These are phyloP conservation scores for Syndactyla subalaris DNA, from an alignment of 2,797 vertebrate species.

Conservation along the genomic window DNA sequence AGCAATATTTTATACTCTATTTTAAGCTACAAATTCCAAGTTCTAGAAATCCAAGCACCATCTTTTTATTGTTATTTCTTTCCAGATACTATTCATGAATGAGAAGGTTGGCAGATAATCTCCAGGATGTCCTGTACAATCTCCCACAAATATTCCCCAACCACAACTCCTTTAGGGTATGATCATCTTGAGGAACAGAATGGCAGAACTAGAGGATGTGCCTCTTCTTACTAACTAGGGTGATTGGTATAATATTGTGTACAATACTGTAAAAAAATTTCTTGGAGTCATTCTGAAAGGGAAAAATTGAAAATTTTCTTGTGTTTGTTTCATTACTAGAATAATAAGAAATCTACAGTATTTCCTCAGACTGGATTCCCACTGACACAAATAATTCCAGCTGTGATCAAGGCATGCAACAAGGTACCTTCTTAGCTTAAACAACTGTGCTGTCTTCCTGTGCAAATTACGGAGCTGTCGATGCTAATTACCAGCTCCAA, in stretches of 20 bases:
- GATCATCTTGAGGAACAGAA: not conserved
- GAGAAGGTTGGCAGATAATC: not conserved
- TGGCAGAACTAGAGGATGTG: not conserved
- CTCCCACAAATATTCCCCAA: not conserved
- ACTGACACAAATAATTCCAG: not conserved
- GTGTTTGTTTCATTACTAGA: not conserved
- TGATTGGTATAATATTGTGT: not conserved
- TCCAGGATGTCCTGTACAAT: not conserved
- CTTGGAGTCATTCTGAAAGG: not conserved
- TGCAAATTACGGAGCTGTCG: conserved; percentile 46
- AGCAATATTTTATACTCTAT: rapidly evolving
- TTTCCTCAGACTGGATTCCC: not conserved
- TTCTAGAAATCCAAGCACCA: not conserved
- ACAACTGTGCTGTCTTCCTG: not conserved
- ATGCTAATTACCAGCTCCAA: conserved; percentile 32
- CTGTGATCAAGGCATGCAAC: not conserved
- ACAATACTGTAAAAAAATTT: not conserved
- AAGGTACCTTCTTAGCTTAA: not conserved
- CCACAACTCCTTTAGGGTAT: not conserved
- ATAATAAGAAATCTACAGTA: not conserved
- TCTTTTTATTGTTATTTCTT: not conserved
- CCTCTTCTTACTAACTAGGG: not conserved
- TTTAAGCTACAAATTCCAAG: not conserved
- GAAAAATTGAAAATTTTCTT: not conserved
- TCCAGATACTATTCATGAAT: not conserved